A percentile compares a stretch with the other conserved stretches of the same genome.
Conservation (phyloP, 2,113 vertebrate genomes). For the Pantherophis guttatus region DNA sequence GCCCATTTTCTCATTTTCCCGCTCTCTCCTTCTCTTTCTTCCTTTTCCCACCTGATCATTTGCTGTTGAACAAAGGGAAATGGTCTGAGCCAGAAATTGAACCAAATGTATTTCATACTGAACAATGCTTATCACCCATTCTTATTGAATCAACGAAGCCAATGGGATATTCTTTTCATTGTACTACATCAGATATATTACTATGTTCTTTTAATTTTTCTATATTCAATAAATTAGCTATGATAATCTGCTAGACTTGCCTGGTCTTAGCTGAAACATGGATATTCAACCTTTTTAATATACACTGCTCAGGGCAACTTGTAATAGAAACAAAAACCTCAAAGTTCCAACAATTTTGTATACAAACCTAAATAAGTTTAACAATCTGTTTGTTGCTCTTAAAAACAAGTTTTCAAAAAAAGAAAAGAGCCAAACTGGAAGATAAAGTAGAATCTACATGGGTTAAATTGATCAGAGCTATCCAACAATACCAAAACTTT, state of each 20-base stretch:
- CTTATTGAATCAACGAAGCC: neutral
- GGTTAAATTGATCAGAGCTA: neutral
- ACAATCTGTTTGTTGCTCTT: neutral
- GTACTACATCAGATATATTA: slow-evolving; percentile 1
- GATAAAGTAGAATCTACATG: neutral
- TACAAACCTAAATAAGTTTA: neutral
- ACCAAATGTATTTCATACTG: neutral
- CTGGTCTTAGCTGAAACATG: neutral
- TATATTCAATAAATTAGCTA: neutral
- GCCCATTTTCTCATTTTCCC: neutral
- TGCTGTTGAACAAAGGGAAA: neutral
- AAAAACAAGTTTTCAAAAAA: neutral
- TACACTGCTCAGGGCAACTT: neutral
- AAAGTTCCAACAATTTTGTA: neutral
- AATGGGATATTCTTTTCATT: neutral
- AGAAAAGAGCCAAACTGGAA: neutral
- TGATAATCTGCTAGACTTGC: neutral
- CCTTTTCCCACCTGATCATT: neutral
- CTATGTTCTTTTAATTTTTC: neutral
- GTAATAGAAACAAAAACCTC: neutral
- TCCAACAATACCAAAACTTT: neutral
- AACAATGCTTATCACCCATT: neutral
- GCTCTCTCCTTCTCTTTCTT: neutral
- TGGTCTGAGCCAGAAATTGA: neutral
- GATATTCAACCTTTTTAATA: neutral